phyloP scores from a whole-genome alignment of 2,888 invertebrate species.

The Tetanocera ferruginea region DNA sequence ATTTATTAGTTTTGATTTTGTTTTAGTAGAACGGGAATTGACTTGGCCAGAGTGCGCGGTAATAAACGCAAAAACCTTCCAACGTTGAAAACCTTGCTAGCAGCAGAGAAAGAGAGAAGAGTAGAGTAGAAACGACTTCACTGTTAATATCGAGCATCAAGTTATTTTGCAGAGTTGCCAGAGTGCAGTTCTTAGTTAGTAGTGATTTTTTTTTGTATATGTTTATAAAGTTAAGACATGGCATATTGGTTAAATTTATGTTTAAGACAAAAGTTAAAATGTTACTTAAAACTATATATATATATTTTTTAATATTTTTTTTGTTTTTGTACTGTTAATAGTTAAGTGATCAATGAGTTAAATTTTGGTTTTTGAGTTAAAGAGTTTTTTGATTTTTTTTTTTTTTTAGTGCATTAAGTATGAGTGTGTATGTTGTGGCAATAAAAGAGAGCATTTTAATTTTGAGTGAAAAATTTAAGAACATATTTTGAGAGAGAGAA shows the following conservation, averaged over 20 bases:
- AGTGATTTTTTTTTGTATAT: too few relatives aligned
- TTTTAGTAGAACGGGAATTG: background rate
- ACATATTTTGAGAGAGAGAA: conserved; percentile 24
- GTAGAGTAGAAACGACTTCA: too few relatives aligned
- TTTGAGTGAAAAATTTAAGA: conserved; percentile 5
- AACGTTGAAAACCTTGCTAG: background rate
- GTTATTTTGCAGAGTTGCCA: background rate
- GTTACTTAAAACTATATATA: background rate
- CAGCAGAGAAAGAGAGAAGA: background rate
- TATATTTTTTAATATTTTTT: conserved; percentile 1
- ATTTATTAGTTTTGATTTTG: background rate
- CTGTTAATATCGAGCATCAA: too few relatives aligned
- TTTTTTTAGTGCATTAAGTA: conserved; percentile 14
- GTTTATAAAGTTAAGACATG: too few relatives aligned
- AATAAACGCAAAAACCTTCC: background rate
- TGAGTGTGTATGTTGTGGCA: conserved; percentile 1
- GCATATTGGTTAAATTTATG: background rate
- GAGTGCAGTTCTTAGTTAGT: background rate
- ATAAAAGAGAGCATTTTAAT: background rate
- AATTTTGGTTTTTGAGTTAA: conserved; percentile 17
- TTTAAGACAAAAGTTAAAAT: background rate
- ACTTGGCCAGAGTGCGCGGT: background rate
- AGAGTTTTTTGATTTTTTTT: background rate
- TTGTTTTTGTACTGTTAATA: background rate
- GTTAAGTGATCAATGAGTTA: conserved; percentile 41